Base-by-base conservation (phyloP, 1,140 invertebrate species). In the Philotrypesis tridentata region DNA sequence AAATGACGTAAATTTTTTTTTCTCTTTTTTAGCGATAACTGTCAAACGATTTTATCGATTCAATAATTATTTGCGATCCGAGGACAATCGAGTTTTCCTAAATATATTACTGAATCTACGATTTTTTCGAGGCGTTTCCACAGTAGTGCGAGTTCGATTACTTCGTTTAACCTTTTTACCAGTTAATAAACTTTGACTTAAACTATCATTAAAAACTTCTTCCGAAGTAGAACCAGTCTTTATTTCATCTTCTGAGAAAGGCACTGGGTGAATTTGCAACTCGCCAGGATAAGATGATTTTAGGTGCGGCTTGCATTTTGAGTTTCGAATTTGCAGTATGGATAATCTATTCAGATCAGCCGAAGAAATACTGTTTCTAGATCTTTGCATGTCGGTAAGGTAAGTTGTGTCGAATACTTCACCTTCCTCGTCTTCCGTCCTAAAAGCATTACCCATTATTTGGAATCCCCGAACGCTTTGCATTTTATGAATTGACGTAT, bases 281-380 rank as follows among this genome's bases (percentile, higher is more conserved):
- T 97, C 97, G 1, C 95, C 95, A 0, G 97, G 96, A 92, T 98
- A 98, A 0, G 96, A 95, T 83, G 96, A 97, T 91, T 96, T 97
- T 73, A 98, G 90, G 89, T 98, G 97, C 7, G 97, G 96, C 25
- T 95, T 96, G 83, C 96, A 96, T 72, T 98, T 91, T 0, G 97
- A 97, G 91, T 98, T 98, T 33, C 97, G 92, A 87, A 95, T 94
- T 86, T 95, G 94, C 23, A 98, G 92, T 88, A 97, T 96, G 7
- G 94, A 94, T 17, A 96, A 85, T 77, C 96, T 88, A 27, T 92
- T 90, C 14, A 85, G 67, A 68, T 89, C 89, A 17, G 78, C 31
- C 11, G 55, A 12, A 6, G 76, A 70, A 33, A 65, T 3, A 25
- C 21, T 68, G 11, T 40, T 29, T 27, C 37, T 11, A 23, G 40